Conservation (phyloP, 1,140 invertebrate species). For the Calliopsis andreniformis region DNA sequence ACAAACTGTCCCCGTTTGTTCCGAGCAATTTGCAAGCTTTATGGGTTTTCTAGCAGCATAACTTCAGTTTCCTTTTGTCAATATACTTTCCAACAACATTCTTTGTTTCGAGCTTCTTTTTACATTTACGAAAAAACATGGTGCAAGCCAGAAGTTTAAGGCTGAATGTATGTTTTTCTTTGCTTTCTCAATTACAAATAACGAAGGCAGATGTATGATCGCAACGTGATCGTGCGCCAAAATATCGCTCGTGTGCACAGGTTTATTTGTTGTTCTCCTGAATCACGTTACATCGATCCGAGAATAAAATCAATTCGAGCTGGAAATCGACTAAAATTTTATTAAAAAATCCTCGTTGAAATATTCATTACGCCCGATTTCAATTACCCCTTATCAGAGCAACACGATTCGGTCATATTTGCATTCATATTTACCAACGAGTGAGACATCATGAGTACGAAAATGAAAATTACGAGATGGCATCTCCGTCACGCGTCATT, state of each 20-base stretch:
- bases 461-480: neutral
- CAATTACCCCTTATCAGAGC: neutral
- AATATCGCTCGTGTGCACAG: no score
- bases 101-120: neutral
- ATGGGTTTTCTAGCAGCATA: neutral
- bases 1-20: neutral
- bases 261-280: no score
- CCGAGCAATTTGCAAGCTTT: neutral
- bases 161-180: no score
- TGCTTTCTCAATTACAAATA: no score
- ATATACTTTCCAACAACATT: neutral
- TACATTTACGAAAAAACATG: constrained; percentile 11
- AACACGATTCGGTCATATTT: constrained; percentile 2
- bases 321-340: neutral
- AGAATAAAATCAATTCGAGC: neutral
- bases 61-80: neutral
- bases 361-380: constrained; percentile 35
- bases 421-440: constrained; percentile 12
- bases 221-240: no score
- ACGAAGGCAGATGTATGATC: no score
- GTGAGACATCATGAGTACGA: no score
- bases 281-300: no score
- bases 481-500: neutral
- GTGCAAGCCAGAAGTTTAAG: constrained; percentile 11
- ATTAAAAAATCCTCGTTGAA: constrained; percentile 19